A percentile compares a stretch with the other conserved stretches of the same genome.
Evolutionary conservation across 2,797 vertebrate species (phyloP).

Genomic region (Spinus olivaceus): DNA sequence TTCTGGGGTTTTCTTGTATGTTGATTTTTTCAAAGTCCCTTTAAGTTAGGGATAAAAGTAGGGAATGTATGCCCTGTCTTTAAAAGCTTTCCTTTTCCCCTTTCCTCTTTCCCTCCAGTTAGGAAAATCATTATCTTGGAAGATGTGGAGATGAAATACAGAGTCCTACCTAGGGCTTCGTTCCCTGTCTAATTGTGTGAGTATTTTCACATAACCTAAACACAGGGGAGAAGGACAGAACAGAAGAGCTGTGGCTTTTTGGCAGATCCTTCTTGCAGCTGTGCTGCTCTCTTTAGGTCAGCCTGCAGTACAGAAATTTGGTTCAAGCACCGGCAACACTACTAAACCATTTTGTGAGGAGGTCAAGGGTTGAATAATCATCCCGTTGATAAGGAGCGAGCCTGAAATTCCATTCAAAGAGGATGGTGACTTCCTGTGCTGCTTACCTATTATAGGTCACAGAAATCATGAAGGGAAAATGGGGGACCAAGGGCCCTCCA

Average conservation of each 20-base stretch:
- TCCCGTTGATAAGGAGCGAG: slow-evolving; percentile 7
- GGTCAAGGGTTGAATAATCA: slow-evolving; percentile 56
- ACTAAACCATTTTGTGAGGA: slow-evolving; percentile 48
- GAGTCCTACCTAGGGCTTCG: slow-evolving; percentile 24
- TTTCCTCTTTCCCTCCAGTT: slow-evolving; percentile 22
- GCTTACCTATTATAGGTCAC: slow-evolving; percentile 53
- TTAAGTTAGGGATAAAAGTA: slow-evolving; percentile 23
- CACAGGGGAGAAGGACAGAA: slow-evolving; percentile 33
- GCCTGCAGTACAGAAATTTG: slow-evolving; percentile 10
- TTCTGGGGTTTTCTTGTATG: background rate
- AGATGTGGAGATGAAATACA: slow-evolving; percentile 46
- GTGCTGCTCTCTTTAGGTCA: slow-evolving; percentile 35
- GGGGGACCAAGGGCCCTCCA: background rate
- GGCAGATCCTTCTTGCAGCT: slow-evolving; percentile 52
- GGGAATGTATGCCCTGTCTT: background rate
- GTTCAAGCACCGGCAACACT: slow-evolving; percentile 29
- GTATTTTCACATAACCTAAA: slow-evolving; percentile 43
- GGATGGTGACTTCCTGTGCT: slow-evolving; percentile 26
- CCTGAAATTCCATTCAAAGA: slow-evolving; percentile 52
- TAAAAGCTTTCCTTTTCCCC: slow-evolving; percentile 31
- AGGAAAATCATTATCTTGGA: slow-evolving; percentile 56
- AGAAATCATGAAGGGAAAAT: background rate
- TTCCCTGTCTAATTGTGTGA: slow-evolving; percentile 42
- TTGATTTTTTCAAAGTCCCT: slow-evolving; percentile 2
- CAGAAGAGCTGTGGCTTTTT: slow-evolving; percentile 37